These are phyloP conservation scores for Drusus annulatus DNA, from an alignment of 1,140 invertebrate species.

Conservation along the genomic window DNA sequence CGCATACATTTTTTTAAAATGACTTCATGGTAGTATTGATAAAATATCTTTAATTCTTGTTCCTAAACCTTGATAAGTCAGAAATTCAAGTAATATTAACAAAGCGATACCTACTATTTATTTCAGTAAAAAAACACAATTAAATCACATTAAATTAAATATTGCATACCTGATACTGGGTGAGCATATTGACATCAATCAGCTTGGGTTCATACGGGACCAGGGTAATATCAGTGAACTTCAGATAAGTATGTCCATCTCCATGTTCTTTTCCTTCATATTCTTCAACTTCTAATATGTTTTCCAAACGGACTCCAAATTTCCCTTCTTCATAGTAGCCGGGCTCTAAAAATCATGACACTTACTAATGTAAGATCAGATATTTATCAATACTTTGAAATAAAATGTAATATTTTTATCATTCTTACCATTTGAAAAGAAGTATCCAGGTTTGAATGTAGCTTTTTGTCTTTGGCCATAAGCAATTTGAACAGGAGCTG, in stretches of 20 bases:
- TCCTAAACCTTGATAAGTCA: no score
- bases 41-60: no score
- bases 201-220: conserved; percentile 95
- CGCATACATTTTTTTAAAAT: no score
- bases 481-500: conserved; percentile 81
- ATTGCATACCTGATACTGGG: conserved; percentile 77
- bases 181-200: conserved; percentile 85
- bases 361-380: no score
- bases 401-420: not conserved
- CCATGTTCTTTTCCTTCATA: conserved; percentile 64
- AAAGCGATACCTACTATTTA: no score
- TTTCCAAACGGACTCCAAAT: conserved; percentile 94
- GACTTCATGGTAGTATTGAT: no score
- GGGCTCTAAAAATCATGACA: conserved; percentile 73
- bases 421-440: conserved; percentile 84
- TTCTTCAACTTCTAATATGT: conserved; percentile 88
- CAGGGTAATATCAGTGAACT: conserved; percentile 88
- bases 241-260: conserved; percentile 73
- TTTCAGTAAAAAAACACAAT: no score
- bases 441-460: conserved; percentile 85
- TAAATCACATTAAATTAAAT: no score
- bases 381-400: no score
- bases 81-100: no score
- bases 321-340: conserved; percentile 86
- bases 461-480: conserved; percentile 72